Base-by-base conservation (phyloP, 1,140 invertebrate genomes). In the Xylocopa sonorina region DNA sequence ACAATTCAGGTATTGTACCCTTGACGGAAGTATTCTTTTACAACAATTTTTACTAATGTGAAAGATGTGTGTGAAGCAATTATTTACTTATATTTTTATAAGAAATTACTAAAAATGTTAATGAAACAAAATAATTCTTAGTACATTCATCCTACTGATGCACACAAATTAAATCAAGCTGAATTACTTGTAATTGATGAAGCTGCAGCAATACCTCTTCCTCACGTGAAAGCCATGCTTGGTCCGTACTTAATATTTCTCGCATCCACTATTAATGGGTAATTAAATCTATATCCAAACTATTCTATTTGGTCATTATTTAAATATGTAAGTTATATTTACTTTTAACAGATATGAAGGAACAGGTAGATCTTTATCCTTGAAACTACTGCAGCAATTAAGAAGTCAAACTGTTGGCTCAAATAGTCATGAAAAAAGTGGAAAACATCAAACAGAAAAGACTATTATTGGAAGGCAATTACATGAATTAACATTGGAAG, bases 181-280 rank as follows among this genome's bases (percentile, higher is more conserved):
- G 99, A 99, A 93, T 92, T 99, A 18, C 93, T 99, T 41, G 95
- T 99, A 29, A 99, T 99, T 84, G 99, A 99, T 91, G 99, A 99
- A 94, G 99, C 99, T 14, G 99, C 99, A 4, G 99, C 99, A 27
- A 99, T 99, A 85, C 99, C 99, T 0, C 93, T 99, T 62, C 97
- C 98, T 0, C 95, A 98, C 85, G 98, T 99, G 0, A 98, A 98
- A 88, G 95, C 96, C 53, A 96, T 99, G 90, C 94, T 98, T 67
- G 98, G 98, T 0, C 97, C 98, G 1, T 99, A 99, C 90, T 93
- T 99, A 48, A 97, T 98, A 6, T 98, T 99, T 89, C 95, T 99
- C 88, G 96, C 99, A 0, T 99, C 99, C 0, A 99, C 99, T 0
- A 98, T 99, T 43, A 99, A 99, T 90, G 99, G 98, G 89, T 95